A percentile compares a stretch with the other conserved stretches of the same genome.
These are phyloP conservation scores for Lysiphlebus fabarum DNA, from an alignment of 1,140 invertebrate genomes.

Conservation along the genomic window DNA sequence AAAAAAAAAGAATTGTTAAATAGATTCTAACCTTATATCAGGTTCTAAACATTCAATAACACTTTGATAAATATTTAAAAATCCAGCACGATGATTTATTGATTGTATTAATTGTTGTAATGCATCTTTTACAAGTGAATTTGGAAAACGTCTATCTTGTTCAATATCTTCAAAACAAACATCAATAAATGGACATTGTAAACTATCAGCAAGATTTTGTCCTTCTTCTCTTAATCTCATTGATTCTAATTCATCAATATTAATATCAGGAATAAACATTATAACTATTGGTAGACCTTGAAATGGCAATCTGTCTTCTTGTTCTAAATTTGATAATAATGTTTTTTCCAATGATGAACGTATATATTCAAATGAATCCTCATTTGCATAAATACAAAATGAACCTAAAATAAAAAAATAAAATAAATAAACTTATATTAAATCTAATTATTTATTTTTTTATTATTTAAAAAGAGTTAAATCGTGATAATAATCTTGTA, in stretches of 20 bases:
- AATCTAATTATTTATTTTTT: background rate
- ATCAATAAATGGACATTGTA: slow-evolving; percentile 86
- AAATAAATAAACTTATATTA: too few relatives aligned
- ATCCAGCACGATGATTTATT: slow-evolving; percentile 69
- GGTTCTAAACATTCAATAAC: slow-evolving; percentile 78
- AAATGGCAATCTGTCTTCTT: slow-evolving; percentile 82
- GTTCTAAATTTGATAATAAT: slow-evolving; percentile 83
- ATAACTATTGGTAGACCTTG: slow-evolving; percentile 86
- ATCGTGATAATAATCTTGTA: too few relatives aligned
- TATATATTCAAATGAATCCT: slow-evolving; percentile 88
- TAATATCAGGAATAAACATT: slow-evolving; percentile 82
- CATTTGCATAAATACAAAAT: slow-evolving; percentile 88
- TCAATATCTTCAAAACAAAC: slow-evolving; percentile 67
- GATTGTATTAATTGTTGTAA: slow-evolving; percentile 72
- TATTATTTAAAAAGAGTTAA: background rate
- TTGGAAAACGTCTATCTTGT: slow-evolving; percentile 60
- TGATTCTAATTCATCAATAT: slow-evolving; percentile 78
- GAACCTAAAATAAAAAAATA: slow-evolving; percentile 72
- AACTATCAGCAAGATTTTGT: slow-evolving; percentile 81
- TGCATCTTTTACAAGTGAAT: slow-evolving; percentile 66
- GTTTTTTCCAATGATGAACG: slow-evolving; percentile 89
- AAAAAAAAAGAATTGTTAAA: background rate
- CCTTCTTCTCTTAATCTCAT: slow-evolving; percentile 83
- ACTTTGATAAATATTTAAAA: slow-evolving; percentile 70
- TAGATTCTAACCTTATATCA: slow-evolving; percentile 70